These are phyloP conservation scores for Drosophila quinaria DNA, from an alignment of 2,888 invertebrate genomes.

Conservation along the genomic window DNA sequence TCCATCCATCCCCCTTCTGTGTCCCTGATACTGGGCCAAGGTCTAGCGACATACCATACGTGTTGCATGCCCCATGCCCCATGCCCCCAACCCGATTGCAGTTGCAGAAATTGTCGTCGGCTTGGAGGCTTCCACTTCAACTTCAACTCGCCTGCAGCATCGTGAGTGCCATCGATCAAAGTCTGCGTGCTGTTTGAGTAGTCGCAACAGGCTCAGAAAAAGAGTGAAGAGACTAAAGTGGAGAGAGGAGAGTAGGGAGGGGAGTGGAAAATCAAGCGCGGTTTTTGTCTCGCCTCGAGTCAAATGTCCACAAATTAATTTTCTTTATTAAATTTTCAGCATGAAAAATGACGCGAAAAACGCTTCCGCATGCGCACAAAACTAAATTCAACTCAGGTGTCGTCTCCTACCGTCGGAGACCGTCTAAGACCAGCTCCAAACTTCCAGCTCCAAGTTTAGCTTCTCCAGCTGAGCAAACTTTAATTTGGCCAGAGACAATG, in stretches of 20 bases:
- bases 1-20: background rate
- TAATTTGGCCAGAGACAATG: conserved; percentile 77
- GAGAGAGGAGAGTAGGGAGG: background rate
- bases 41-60: conserved; percentile 46
- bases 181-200: conserved; percentile 75
- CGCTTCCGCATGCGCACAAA: conserved; percentile 76
- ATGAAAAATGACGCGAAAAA: conserved; percentile 82
- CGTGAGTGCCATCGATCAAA: conserved; percentile 80
- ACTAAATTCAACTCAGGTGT: conserved; percentile 71
- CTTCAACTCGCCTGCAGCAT: conserved; percentile 63
- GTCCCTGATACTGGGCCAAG: conserved; percentile 49
- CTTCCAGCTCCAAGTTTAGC: background rate
- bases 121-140: conserved; percentile 27
- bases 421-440: conserved; percentile 35
- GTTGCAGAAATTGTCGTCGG: conserved; percentile 70
- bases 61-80: conserved; percentile 50
- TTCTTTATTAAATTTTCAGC: conserved; percentile 82
- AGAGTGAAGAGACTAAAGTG: too few species aligned
- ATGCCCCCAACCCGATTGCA: too few species aligned
- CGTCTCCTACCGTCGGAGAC: conserved; percentile 14
- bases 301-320: conserved; percentile 82
- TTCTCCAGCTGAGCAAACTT: conserved; percentile 47
- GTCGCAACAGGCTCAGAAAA: conserved; percentile 29
- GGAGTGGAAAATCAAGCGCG: background rate
- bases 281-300: conserved; percentile 75